Percentiles rank a stretch among this genome's conserved stretches.
Conservation (phyloP, 2,888 invertebrate genomes). For the Acleris literana region DNA sequence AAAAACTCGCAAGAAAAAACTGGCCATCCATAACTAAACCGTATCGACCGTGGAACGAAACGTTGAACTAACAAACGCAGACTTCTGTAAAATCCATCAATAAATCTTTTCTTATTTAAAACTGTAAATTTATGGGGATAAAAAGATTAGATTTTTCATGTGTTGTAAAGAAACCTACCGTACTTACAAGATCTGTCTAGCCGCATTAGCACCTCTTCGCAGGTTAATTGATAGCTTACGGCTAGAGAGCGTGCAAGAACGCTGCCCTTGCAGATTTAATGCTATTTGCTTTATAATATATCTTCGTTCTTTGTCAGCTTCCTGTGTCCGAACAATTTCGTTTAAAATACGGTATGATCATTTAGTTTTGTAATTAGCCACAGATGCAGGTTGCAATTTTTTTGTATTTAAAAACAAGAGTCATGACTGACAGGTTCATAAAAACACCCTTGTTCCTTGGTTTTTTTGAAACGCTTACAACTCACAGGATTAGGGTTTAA, state of each 20-base stretch:
- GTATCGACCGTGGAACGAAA: constrained; percentile 36
- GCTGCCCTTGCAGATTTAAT: constrained; percentile 70
- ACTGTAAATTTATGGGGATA: not conserved
- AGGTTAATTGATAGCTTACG: constrained; percentile 69
- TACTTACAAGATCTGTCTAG: constrained; percentile 48
- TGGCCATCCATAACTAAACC: constrained; percentile 34
- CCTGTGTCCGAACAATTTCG: constrained; percentile 4
- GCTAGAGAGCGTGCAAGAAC: constrained; percentile 73
- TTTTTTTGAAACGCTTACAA: not conserved
- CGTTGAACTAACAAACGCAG: constrained; percentile 29
- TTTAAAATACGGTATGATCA: not conserved
- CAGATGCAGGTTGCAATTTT: not conserved
- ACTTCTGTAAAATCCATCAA: constrained; percentile 23
- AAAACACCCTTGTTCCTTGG: too few relatives aligned
- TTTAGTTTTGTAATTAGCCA: too few relatives aligned
- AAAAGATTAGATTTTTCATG: constrained; percentile 3
- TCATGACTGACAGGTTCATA: not conserved
- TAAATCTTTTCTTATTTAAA: constrained; percentile 9
- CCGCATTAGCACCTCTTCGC: constrained; percentile 51
- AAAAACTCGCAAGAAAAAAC: constrained; percentile 18
- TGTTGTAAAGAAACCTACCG: constrained; percentile 41
- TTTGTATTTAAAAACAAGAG: not conserved
- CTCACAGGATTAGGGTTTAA: constrained; percentile 14
- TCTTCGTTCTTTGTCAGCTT: constrained; percentile 44
- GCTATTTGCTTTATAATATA: constrained; percentile 57